phyloP scores from a whole-genome alignment of 2,888 invertebrate species.

The Drosophila niveifrons region DNA sequence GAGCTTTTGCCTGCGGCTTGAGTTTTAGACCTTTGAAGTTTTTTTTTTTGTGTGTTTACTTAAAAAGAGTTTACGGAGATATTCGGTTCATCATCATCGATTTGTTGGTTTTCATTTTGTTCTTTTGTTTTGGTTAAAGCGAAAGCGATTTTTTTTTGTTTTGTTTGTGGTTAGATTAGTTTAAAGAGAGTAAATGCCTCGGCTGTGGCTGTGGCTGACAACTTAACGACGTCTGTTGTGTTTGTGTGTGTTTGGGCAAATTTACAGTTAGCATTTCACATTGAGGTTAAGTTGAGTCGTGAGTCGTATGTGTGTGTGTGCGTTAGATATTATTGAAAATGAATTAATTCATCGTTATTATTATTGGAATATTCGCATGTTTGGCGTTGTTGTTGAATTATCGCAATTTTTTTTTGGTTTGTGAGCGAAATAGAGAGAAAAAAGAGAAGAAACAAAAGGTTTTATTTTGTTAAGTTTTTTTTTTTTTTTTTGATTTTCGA shows the following conservation, averaged over 20 bases:
- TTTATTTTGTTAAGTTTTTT: slow-evolving; percentile 37
- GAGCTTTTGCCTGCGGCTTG: slow-evolving; percentile 19
- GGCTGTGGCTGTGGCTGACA: slow-evolving; percentile 54
- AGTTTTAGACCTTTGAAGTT: background rate
- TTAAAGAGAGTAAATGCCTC: slow-evolving; percentile 58
- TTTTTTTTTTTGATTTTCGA: background rate
- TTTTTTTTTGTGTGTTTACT: no score
- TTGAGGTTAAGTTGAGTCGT: slow-evolving; percentile 18
- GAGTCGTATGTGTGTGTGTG: slow-evolving; percentile 16
- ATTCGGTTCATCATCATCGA: background rate
- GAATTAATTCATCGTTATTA: slow-evolving; percentile 3
- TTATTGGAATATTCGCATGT: slow-evolving; percentile 16
- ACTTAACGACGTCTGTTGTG: slow-evolving; percentile 70
- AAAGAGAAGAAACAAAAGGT: slow-evolving; percentile 67
- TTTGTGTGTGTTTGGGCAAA: slow-evolving; percentile 5
- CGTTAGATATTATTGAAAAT: slow-evolving; percentile 6
- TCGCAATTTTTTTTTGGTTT: slow-evolving; percentile 12
- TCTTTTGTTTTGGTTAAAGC: slow-evolving; percentile 51
- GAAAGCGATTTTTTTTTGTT: slow-evolving; percentile 58
- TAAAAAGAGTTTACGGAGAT: slow-evolving; percentile 13
- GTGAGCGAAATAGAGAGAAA: slow-evolving; percentile 57
- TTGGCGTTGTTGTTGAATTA: slow-evolving; percentile 43
- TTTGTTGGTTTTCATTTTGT: slow-evolving; percentile 11
- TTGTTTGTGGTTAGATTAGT: slow-evolving; percentile 33
- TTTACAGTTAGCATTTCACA: slow-evolving; percentile 23